A percentile compares a stretch with the other conserved stretches of the same genome.
Conservation (phyloP, 2,888 invertebrate genomes). For the Ctena decussata region DNA sequence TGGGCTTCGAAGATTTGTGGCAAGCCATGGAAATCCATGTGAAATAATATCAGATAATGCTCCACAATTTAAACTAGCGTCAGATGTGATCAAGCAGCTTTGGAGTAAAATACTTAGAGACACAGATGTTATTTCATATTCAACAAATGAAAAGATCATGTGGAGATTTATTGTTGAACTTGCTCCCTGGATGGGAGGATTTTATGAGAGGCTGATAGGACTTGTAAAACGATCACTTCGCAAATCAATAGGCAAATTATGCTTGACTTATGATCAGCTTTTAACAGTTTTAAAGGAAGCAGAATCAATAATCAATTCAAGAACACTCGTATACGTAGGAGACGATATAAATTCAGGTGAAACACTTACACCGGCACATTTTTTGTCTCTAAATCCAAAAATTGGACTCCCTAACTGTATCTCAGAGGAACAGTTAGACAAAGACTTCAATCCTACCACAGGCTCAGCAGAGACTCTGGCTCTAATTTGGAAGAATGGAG, state of each 20-base stretch:
- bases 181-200: slow-evolving; percentile 20
- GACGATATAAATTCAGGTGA: slow-evolving; percentile 5
- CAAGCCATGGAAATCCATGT: no score
- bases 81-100: no score
- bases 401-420: neutral
- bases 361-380: slow-evolving; percentile 12
- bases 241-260: neutral
- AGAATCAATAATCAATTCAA: neutral
- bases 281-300: slow-evolving; percentile 6
- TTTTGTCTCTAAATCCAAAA: neutral
- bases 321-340: slow-evolving; percentile 9
- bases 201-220: slow-evolving; percentile 1
- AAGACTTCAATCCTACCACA: neutral
- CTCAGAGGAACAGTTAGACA: no score
- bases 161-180: slow-evolving; percentile 1
- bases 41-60: no score
- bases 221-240: slow-evolving; percentile 19
- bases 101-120: neutral
- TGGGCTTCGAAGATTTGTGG: no score
- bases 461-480: neutral
- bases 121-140: neutral
- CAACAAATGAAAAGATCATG: neutral
- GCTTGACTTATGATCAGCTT: neutral
- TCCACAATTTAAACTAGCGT: no score
- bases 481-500: neutral